phyloP scores from a whole-genome alignment of 23 tunicate genomes.

The Ciona savignyi region DNA sequence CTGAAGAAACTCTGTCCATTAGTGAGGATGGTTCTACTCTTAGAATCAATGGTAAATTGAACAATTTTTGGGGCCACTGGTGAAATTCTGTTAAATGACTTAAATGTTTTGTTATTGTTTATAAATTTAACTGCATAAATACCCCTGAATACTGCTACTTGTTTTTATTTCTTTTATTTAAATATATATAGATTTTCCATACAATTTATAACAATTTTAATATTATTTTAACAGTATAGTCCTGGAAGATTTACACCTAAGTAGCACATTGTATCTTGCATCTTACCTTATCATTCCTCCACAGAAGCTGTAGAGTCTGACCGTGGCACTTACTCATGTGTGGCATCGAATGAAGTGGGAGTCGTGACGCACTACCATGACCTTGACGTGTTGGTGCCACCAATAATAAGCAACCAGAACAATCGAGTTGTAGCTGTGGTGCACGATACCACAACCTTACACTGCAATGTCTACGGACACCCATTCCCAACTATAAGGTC shows the following conservation, averaged over 20 bases:
- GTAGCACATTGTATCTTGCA: not conserved
- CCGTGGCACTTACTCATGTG: slow-evolving; percentile 70
- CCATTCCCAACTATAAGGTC: slow-evolving; percentile 84
- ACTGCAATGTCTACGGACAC: slow-evolving; percentile 67
- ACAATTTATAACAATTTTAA: no score
- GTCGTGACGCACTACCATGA: slow-evolving; percentile 31
- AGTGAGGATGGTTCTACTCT: slow-evolving; percentile 15
- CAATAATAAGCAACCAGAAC: slow-evolving; percentile 41
- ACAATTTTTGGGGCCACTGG: no score
- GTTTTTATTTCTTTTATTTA: no score
- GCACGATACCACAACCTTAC: slow-evolving; percentile 31
- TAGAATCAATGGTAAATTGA: slow-evolving; percentile 20
- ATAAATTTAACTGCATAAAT: no score
- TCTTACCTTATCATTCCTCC: not conserved
- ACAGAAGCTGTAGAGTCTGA: slow-evolving; percentile 68
- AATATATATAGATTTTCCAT: no score
- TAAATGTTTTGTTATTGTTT: no score
- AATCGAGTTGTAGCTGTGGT: slow-evolving; percentile 28
- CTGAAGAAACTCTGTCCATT: slow-evolving; percentile 9
- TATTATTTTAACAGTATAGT: no score
- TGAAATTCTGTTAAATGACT: no score
- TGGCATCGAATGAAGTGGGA: slow-evolving; percentile 84
- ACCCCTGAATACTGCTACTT: no score
- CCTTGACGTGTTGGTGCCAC: slow-evolving; percentile 74
- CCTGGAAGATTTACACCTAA: no score